Evolutionary conservation across 2,797 vertebrate genomes (phyloP).

Genomic region (Helarctos malayanus): DNA sequence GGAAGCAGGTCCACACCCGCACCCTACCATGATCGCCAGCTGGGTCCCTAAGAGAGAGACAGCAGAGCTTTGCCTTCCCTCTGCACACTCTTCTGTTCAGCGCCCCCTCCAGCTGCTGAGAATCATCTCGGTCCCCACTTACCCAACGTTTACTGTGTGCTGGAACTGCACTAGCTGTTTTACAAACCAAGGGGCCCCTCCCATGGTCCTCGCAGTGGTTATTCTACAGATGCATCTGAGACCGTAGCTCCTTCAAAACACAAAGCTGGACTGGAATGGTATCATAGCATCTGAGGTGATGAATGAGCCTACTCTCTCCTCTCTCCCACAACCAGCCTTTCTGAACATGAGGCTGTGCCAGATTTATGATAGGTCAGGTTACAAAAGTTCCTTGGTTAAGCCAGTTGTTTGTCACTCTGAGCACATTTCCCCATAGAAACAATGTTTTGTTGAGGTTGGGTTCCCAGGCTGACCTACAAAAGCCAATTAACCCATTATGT

Average conservation of each 20-base stretch:
- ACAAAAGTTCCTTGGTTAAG: slow-evolving; percentile 72
- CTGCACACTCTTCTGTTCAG: not conserved
- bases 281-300: not conserved
- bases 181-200: not conserved
- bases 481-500: not conserved
- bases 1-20: not conserved
- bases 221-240: not conserved
- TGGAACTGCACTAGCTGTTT: not conserved
- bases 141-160: not conserved
- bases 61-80: not conserved
- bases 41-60: not conserved
- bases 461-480: slow-evolving; percentile 56
- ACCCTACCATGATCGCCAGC: not conserved
- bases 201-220: accelerated
- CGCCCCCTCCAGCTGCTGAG: not conserved
- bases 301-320: not conserved
- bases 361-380: slow-evolving; percentile 57
- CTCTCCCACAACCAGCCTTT: not conserved
- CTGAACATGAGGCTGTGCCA: slow-evolving; percentile 30
- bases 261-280: not conserved
- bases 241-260: not conserved
- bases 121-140: not conserved
- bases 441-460: slow-evolving; percentile 35
- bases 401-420: slow-evolving; percentile 75
- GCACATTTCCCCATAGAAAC: slow-evolving; percentile 77